phyloP scores from a whole-genome alignment of 2,113 vertebrate species.

The Caranx ignobilis region DNA sequence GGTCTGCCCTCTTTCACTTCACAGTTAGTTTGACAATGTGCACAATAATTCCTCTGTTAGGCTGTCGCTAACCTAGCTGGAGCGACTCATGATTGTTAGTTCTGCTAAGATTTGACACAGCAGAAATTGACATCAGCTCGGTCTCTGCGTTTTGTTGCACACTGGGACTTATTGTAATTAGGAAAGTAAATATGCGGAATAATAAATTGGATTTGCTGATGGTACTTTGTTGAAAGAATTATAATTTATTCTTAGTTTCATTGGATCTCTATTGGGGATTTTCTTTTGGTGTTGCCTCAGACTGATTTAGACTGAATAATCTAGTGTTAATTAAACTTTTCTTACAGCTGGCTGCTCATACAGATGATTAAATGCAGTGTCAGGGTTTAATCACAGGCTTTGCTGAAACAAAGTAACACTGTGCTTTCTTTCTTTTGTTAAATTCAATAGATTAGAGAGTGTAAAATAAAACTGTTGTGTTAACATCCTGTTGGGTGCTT shows the following conservation, averaged over 20 bases:
- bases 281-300: neutral
- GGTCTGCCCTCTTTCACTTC: conserved; percentile 41
- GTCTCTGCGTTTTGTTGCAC: neutral
- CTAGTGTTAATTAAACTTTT: conserved; percentile 6
- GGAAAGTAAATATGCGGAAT: conserved; percentile 43
- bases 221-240: conserved; percentile 8
- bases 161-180: conserved; percentile 7
- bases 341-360: conserved; percentile 12
- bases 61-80: conserved; percentile 7
- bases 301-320: conserved; percentile 9
- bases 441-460: conserved; percentile 8
- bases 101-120: conserved; percentile 15
- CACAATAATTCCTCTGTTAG: conserved; percentile 44
- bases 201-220: conserved; percentile 18
- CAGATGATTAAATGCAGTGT: conserved; percentile 15
- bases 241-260: conserved; percentile 19
- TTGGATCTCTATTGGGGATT: neutral
- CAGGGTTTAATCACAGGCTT: conserved; percentile 2
- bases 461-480: conserved; percentile 38
- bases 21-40: conserved; percentile 35
- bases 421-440: neutral
- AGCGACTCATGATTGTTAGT: conserved; percentile 27
- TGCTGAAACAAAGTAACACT: neutral
- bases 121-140: neutral
- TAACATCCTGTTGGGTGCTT: conserved; percentile 24